Base-by-base conservation (phyloP, 2,888 invertebrate species). In the Anthoptus insignis region DNA sequence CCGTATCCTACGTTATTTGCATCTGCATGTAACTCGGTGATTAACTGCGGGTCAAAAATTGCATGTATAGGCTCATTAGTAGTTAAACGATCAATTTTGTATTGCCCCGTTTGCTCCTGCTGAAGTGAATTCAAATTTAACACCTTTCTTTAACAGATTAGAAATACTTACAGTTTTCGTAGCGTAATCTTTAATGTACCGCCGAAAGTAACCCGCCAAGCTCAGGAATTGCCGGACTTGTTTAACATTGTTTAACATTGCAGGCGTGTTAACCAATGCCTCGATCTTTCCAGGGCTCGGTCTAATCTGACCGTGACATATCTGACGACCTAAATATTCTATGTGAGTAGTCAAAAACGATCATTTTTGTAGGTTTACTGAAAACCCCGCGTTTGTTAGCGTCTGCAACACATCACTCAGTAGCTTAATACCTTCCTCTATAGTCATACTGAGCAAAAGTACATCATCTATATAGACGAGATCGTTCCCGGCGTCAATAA, bases 241-340 rank as follows among this genome's bases (percentile, higher is more conserved):
- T n/a, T n/a, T n/a, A n/a, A n/a, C n/a, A n/a, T n/a, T n/a, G n/a
- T n/a, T n/a, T n/a, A n/a, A 76, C n/a, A n/a, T n/a, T 8, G 39
- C 7, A 0, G 66, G 65, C 0, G 74, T n/a, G 4, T 75, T 67
- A 1, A 65, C 37, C 6, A 78, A 27, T 0, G 76, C 76, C 37
- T 75, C 47, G 0, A 76, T 34, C 27, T 78, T 76, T 0, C 42
- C n/a, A 1, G 66, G 49, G 37, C 74, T 74, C 66, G 77, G 75
- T 34, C 68, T 49, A 5, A 76, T 73, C 68, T 75, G 73, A 70
- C 73, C 75, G 3, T 71, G 53, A 24, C 65, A 49, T 3, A 76
- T 71, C 0, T 64, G 22, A 1, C 68, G 65, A 6, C 76, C 75
- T 1, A 77, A 42, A 49, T 77, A 79, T 29, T 77, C 76, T 0